Base-by-base conservation (phyloP, 2,888 invertebrate genomes). In the Brenthis ino region DNA sequence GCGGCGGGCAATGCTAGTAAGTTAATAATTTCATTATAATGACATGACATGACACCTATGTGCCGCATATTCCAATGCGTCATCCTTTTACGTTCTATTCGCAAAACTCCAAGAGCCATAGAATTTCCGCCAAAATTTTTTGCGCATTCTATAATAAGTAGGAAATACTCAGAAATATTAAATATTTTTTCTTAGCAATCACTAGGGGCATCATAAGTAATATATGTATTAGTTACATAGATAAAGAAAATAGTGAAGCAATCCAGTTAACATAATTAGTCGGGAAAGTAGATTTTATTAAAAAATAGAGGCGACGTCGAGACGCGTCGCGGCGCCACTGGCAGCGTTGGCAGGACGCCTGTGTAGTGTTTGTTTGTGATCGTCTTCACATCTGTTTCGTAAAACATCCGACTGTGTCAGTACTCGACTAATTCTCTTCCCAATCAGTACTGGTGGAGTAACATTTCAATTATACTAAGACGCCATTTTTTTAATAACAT, bases 301-400 rank as follows among this genome's bases (percentile, higher is more conserved):
- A 84, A 86, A 87, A 86, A 84, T 86, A 86, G 69, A 78, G 80
- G 80, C 82, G 85, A 82, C 82, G 85, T 78, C 75, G 79, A 81
- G 83, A 77, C 83, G 85, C 80, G 53, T 5, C 82, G 82, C 80
- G 85, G 86, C 89, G 89, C 89, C 87, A 85, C 86, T 76, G 80
- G 80, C 81, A 76, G 69, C 81, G 83, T 88, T 92, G 91, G 92
- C 91, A 90, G 83, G 83, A 82, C 80, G 82, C 82, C 77, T 76
- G 77, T 80, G 76, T 77, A 77, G 77, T 85, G 83, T 87, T 88
- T 91, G 91, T 89, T 89, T 87, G 87, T 83, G 86, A 83, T 85
- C 85, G 83, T 90, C 90, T 90, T 87, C 88, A 81, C 88, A 87
- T 89, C 89, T 88, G 91, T 88, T 89, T 86, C 85, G 84, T 86